Evolutionary conservation across 1,140 invertebrate genomes (phyloP).

Genomic region (Marisa cornuarietis): DNA sequence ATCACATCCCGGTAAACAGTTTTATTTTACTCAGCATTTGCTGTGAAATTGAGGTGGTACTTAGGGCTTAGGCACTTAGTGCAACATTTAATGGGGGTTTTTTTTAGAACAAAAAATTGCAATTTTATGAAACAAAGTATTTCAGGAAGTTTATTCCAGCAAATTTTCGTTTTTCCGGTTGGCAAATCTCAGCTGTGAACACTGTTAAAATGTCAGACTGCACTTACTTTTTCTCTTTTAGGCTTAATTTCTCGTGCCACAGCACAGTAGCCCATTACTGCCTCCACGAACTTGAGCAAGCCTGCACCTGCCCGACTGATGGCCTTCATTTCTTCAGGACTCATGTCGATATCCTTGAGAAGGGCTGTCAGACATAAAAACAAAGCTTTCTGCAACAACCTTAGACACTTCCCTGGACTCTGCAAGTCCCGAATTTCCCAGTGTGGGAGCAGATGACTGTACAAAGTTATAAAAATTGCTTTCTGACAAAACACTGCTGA

Average conservation of each 20-base stretch:
- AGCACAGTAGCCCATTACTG: constrained; percentile 85
- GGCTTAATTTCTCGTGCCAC: constrained; percentile 88
- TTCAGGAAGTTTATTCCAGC: too few relatives aligned
- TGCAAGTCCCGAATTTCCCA: too few relatives aligned
- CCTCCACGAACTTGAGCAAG: constrained; percentile 84
- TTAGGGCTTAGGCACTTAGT: too few relatives aligned
- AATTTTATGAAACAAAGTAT: too few relatives aligned
- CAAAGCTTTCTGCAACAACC: neutral
- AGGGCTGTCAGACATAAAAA: constrained; percentile 43
- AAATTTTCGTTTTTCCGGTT: too few relatives aligned
- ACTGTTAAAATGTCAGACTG: too few relatives aligned
- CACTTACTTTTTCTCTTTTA: constrained; percentile 79
- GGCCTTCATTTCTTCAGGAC: constrained; percentile 63
- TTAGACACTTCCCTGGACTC: neutral
- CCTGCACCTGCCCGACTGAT: constrained; percentile 80
- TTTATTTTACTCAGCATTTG: too few relatives aligned
- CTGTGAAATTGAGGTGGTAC: too few relatives aligned
- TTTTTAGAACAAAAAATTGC: too few relatives aligned
- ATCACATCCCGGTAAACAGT: too few relatives aligned
- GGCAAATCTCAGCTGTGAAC: too few relatives aligned
- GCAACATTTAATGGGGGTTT: too few relatives aligned
- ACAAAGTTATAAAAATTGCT: neutral
- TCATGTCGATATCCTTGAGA: constrained; percentile 62
- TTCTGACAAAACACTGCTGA: neutral
- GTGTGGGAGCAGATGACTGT: neutral